These are phyloP conservation scores for Drosophila biarmipes DNA, from an alignment of 1,140 invertebrate species.

Conservation along the genomic window DNA sequence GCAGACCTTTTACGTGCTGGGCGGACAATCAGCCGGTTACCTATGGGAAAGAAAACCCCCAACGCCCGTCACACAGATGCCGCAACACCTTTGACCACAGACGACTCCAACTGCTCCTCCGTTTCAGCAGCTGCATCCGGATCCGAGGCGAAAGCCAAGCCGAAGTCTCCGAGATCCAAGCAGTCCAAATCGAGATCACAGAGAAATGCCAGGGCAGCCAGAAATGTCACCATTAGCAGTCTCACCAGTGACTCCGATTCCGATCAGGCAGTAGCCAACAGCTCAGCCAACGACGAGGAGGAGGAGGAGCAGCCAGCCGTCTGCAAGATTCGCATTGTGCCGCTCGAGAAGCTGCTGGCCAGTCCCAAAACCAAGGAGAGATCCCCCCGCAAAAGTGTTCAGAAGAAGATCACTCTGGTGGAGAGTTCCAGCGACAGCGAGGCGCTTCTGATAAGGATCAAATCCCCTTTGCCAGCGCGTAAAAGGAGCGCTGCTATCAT, in stretches of 20 bases:
- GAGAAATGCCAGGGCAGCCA: constrained; percentile 47
- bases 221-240: neutral
- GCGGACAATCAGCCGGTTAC: constrained; percentile 55
- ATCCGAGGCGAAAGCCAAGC: neutral
- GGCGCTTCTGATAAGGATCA: neutral
- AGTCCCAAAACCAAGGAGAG: constrained; percentile 34
- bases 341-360: constrained; percentile 71
- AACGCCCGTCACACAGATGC: constrained; percentile 69
- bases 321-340: constrained; percentile 79
- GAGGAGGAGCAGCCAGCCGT: constrained; percentile 18
- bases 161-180: constrained; percentile 17
- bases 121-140: constrained; percentile 8
- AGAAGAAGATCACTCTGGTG: neutral
- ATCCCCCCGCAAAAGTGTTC: neutral
- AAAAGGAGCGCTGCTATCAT: constrained; percentile 57
- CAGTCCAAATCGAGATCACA: neutral
- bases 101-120: constrained; percentile 13
- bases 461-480: constrained; percentile 14
- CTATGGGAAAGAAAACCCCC: constrained; percentile 74
- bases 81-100: constrained; percentile 57
- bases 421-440: neutral
- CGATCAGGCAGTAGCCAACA: constrained; percentile 10
- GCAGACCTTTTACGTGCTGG: constrained; percentile 7
- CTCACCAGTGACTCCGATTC: constrained; percentile 11
- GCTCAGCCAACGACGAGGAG: constrained; percentile 3